Base-by-base conservation (phyloP, 2,797 vertebrate species). In the Trematomus bernacchii region DNA sequence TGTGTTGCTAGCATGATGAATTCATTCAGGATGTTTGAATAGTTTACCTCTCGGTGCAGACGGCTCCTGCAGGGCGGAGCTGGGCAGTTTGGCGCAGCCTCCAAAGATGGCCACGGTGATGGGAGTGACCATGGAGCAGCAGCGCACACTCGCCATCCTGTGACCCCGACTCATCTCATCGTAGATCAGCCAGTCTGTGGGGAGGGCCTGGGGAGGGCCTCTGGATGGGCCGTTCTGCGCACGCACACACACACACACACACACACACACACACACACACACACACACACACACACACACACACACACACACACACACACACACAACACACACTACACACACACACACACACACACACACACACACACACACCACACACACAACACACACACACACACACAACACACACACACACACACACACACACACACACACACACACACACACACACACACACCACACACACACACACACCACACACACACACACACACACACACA, bases 131-230 rank as follows among this genome's bases (percentile, higher is more conserved):
- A 93, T 77, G 18, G 98, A 96, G 84, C 97, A 99, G 68, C 98
- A 99, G 48, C 96, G 95, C 52, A 98, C 94, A 66, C 95, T 98
- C 61, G 97, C 96, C 89, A 96, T 96, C 80, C 96, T 92, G 73
- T 97, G 95, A n/a, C 95, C 95, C 84, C 96, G 95, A 0, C 93
- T 97, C 96, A 99, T 98, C 94, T 99, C 97, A 3, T 98, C 96
- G 62, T 97, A 99, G 85, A 99, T 95, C 70, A 99, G 76, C 98
- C 98, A 99, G 84, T 97, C 96, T 43, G 97, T 96, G 71, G 97
- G 97, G 15, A 98, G 90, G 0, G 93, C 92, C 71, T 94, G 93
- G 76, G 95, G 60, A 0, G 33, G 1, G 8, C 94, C 93, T 69
- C 96, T 96, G 68, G 88, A 92, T 78, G 95, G 89, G 48, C 93